Conservation (phyloP, 2,113 vertebrate species). For the Loxodonta africana region DNA sequence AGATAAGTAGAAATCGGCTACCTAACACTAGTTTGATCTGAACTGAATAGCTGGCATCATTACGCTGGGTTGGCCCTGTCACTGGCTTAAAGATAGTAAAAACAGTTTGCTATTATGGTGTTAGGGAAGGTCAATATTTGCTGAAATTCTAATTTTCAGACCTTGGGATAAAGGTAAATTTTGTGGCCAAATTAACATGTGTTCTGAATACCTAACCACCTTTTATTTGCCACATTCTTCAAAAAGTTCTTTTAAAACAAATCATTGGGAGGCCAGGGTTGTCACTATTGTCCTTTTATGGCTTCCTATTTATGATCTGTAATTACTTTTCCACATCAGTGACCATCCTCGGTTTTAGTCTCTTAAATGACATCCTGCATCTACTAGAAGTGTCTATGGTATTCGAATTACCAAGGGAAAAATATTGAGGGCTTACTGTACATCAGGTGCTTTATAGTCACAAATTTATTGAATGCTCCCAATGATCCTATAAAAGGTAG, state of each 20-base stretch:
- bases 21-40: not conserved
- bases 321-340: not conserved
- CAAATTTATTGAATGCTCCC: not conserved
- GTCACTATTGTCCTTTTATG: not conserved
- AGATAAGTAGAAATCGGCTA: slow-evolving; percentile 61
- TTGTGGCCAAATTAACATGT: not conserved
- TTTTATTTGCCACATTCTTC: slow-evolving; percentile 18
- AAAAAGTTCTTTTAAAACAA: slow-evolving; percentile 33
- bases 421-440: not conserved
- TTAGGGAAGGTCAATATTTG: slow-evolving; percentile 11
- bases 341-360: not conserved
- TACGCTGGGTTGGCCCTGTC: not conserved
- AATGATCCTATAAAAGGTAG: not conserved
- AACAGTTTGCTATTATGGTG: not conserved
- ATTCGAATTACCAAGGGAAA: slow-evolving; percentile 20
- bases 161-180: not conserved
- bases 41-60: slow-evolving; percentile 52
- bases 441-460: not conserved
- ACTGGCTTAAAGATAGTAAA: not conserved
- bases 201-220: not conserved
- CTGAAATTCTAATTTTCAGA: slow-evolving; percentile 42
- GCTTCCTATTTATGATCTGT: not conserved
- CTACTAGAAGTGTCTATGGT: not conserved
- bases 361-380: slow-evolving; percentile 13
- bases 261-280: not conserved